Percentiles rank a stretch among this genome's conserved stretches.
phyloP scores from a whole-genome alignment of 2,888 invertebrate species.

The Tetranychus truncatus region DNA sequence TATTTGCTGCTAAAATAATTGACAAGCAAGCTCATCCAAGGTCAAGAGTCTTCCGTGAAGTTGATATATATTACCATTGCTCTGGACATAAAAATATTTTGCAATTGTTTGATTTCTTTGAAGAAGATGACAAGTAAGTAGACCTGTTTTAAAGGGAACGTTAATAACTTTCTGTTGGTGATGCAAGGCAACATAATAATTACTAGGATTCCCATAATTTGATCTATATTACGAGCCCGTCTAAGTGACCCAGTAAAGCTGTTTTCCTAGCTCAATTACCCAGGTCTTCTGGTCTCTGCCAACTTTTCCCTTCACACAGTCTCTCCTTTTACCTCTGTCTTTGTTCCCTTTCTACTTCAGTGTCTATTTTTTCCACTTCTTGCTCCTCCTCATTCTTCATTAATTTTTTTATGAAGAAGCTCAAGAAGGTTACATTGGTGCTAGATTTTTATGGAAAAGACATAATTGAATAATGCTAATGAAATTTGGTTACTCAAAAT shows the following conservation, averaged over 20 bases:
- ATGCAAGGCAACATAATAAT: neutral
- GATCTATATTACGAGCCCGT: neutral
- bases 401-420: neutral
- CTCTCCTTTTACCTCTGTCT: neutral
- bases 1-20: constrained; percentile 89
- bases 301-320: neutral
- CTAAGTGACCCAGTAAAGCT: neutral
- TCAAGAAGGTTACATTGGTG: no score
- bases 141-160: constrained; percentile 25
- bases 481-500: no score
- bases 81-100: constrained; percentile 92
- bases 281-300: neutral
- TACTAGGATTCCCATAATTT: neutral
- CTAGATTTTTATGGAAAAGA: no score
- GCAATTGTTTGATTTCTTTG: constrained; percentile 89
- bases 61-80: constrained; percentile 96
- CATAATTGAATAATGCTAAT: no score
- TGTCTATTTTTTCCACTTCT: neutral
- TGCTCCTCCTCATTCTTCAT: neutral
- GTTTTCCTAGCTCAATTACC: neutral
- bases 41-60: constrained; percentile 86
- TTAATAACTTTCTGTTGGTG: neutral
- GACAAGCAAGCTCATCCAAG: constrained; percentile 75
- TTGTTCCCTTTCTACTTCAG: neutral
- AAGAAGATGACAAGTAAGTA: constrained; percentile 51